Conservation (phyloP, 2,113 vertebrate species). For the Gracilinanus agilis region DNA sequence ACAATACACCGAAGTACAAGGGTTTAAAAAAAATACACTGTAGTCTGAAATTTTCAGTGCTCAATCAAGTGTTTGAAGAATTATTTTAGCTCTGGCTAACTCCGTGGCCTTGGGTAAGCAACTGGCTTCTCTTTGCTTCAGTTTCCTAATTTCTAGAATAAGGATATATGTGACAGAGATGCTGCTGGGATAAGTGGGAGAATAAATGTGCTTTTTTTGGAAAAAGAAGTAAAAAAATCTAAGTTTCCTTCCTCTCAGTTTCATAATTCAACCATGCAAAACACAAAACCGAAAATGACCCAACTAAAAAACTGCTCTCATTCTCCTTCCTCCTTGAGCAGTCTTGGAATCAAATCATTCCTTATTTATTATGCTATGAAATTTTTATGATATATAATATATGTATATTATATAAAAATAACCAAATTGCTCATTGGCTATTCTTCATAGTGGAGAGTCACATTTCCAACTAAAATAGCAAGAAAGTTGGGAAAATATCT, state of each 20-base stretch:
- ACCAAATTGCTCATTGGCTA: no score
- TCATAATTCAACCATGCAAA: neutral
- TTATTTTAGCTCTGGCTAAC: neutral
- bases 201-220: neutral
- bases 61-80: neutral
- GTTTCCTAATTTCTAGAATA: constrained; percentile 29
- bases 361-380: no score
- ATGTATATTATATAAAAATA: no score
- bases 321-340: no score
- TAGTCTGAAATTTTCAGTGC: neutral
- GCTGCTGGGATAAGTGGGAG: neutral
- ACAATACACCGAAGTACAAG: no score
- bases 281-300: no score
- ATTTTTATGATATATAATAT: no score
- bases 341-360: no score
- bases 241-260: neutral
- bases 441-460: no score
- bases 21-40: neutral
- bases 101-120: constrained; percentile 24
- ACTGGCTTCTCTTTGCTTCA: constrained; percentile 23
- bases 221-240: neutral
- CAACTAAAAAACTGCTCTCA: no score
- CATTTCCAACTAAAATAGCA: no score
- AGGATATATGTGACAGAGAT: neutral
- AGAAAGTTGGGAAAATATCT: no score